A percentile compares a stretch with the other conserved stretches of the same genome.
phyloP scores from a whole-genome alignment of 2,888 invertebrate genomes.

The Spisula solida region DNA sequence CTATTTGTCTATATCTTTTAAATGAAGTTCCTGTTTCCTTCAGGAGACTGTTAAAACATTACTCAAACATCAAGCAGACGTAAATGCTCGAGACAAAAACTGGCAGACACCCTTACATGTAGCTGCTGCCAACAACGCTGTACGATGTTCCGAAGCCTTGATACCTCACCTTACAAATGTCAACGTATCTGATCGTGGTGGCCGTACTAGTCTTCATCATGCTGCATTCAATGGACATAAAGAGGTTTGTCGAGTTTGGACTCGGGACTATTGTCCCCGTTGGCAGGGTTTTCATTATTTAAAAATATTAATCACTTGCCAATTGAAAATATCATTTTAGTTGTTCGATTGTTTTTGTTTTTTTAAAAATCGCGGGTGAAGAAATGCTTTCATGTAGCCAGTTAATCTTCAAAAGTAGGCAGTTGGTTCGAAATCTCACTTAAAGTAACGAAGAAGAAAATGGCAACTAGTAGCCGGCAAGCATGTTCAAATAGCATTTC shows the following conservation, averaged over 20 bases:
- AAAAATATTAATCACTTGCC: too few relatives aligned
- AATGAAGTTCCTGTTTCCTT: not conserved
- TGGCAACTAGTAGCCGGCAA: too few relatives aligned
- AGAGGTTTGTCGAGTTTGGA: slow-evolving; percentile 84
- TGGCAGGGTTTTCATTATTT: too few relatives aligned
- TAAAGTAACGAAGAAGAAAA: too few relatives aligned
- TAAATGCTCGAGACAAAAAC: slow-evolving; percentile 90
- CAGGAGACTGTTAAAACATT: slow-evolving; percentile 88
- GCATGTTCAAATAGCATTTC: too few relatives aligned
- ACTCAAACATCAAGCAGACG: slow-evolving; percentile 89
- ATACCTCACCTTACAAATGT: slow-evolving; percentile 88
- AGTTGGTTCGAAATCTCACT: too few relatives aligned
- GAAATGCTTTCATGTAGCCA: too few relatives aligned
- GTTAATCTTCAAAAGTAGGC: too few relatives aligned
- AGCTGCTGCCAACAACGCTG: slow-evolving; percentile 90
- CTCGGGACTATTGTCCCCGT: not conserved
- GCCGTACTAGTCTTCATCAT: slow-evolving; percentile 90
- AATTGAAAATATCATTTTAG: too few relatives aligned
- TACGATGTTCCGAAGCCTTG: slow-evolving; percentile 89
- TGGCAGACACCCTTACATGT: slow-evolving; percentile 90
- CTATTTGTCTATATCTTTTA: not conserved
- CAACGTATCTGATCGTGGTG: slow-evolving; percentile 89
- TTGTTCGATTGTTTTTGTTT: too few relatives aligned
- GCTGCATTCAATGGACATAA: slow-evolving; percentile 90
- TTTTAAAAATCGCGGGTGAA: too few relatives aligned